phyloP scores from a whole-genome alignment of 1,140 invertebrate genomes.

The Lordiphosa mommai region DNA sequence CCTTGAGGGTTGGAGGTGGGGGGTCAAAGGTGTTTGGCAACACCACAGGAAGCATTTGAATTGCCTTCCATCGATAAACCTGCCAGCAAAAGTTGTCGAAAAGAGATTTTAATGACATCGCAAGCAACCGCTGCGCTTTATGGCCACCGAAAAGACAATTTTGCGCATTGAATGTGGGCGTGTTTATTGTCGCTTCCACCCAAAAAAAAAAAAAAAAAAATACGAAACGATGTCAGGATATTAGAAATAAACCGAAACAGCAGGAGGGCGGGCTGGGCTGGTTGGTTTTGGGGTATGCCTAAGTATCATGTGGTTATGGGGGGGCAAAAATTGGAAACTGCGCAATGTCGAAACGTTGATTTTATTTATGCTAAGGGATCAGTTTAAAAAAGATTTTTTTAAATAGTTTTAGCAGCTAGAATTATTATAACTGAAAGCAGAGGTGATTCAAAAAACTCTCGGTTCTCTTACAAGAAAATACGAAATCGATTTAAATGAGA shows the following conservation, averaged over 20 bases:
- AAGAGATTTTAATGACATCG: conserved; percentile 73
- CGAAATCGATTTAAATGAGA: no score
- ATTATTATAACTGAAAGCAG: no score
- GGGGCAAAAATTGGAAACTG: no score
- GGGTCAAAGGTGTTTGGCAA: conserved; percentile 62
- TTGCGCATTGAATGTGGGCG: conserved; percentile 58
- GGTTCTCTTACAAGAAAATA: no score
- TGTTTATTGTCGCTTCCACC: conserved; percentile 57
- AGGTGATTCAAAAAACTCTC: no score
- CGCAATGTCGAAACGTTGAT: no score
- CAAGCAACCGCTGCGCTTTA: conserved; percentile 59
- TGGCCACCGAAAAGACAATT: conserved; percentile 57
- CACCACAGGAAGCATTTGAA: conserved; percentile 47
- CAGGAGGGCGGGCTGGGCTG: conserved; percentile 26
- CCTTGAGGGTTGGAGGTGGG: background rate
- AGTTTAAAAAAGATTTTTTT: background rate
- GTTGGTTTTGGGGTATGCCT: background rate
- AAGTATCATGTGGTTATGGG: no score
- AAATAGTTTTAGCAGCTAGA: no score
- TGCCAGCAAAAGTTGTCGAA: conserved; percentile 36
- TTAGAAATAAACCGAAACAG: conserved; percentile 67
- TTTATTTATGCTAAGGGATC: no score
- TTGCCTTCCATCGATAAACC: conserved; percentile 53
- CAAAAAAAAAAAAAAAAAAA: background rate
- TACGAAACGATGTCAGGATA: conserved; percentile 52